A percentile compares a stretch with the other conserved stretches of the same genome.
phyloP scores from a whole-genome alignment of 2,113 vertebrate genomes.

The Alouatta palliata region DNA sequence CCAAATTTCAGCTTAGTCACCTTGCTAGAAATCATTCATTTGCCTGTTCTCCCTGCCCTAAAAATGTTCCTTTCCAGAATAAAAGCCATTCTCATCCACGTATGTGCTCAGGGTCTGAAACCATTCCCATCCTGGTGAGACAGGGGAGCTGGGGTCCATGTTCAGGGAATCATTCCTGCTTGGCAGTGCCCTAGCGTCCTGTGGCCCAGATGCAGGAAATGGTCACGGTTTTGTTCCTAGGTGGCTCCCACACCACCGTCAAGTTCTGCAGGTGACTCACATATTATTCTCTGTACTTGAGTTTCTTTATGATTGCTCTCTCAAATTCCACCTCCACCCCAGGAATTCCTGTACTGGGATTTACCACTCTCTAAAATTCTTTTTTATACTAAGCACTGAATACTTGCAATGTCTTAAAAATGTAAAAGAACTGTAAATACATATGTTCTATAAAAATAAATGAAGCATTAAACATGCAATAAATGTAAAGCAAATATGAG shows the following conservation, averaged over 20 bases:
- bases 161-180: not conserved
- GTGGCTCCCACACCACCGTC: not conserved
- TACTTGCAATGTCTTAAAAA: not conserved
- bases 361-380: not conserved
- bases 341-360: not conserved
- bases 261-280: not conserved
- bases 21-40: not conserved
- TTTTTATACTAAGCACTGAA: not conserved
- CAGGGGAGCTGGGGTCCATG: no score
- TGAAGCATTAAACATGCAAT: not conserved
- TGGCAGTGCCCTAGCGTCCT: not conserved
- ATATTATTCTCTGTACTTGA: no score
- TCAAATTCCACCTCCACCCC: not conserved
- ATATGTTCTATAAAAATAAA: not conserved
- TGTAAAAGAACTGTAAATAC: not conserved
- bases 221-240: not conserved
- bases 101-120: not conserved
- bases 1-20: not conserved
- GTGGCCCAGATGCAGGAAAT: not conserved
- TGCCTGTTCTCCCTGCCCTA: not conserved
- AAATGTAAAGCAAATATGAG: not conserved
- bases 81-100: not conserved
- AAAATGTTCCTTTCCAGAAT: not conserved
- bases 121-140: accelerated
- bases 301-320: not conserved